These are phyloP conservation scores for Harpagifer antarcticus DNA, from an alignment of 2,797 vertebrate genomes.

Conservation along the genomic window DNA sequence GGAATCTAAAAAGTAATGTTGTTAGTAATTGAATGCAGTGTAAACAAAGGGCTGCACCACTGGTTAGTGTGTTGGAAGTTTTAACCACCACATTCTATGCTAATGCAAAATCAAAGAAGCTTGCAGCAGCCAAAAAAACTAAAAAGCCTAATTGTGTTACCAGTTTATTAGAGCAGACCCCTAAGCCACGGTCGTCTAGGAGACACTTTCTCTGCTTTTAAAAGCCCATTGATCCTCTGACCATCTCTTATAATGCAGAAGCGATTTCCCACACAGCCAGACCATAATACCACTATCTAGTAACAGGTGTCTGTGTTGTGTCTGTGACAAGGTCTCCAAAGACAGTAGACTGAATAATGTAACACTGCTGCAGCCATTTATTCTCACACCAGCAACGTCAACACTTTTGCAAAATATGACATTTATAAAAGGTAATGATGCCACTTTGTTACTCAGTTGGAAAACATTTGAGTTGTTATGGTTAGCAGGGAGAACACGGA, in stretches of 20 bases:
- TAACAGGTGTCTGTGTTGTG: slow-evolving; percentile 28
- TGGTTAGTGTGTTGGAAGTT: background rate
- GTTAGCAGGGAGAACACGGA: slow-evolving; percentile 21
- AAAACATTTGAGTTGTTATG: slow-evolving; percentile 18
- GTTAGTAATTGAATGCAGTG: slow-evolving; percentile 47
- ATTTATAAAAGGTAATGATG: slow-evolving; percentile 33
- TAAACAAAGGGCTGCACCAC: slow-evolving; percentile 32
- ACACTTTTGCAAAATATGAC: slow-evolving; percentile 23
- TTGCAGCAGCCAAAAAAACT: background rate
- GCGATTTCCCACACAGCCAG: slow-evolving; percentile 42
- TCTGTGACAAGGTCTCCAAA: slow-evolving; percentile 9
- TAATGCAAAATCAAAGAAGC: slow-evolving; percentile 6
- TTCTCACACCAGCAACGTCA: background rate
- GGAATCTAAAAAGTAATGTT: slow-evolving; percentile 54
- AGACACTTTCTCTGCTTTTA: slow-evolving; percentile 35
- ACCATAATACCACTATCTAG: slow-evolving; percentile 40
- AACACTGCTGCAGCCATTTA: slow-evolving; percentile 35
- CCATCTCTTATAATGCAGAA: slow-evolving; percentile 66
- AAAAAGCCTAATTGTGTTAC: slow-evolving; percentile 13
- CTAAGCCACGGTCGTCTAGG: slow-evolving; percentile 31
- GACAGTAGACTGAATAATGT: slow-evolving; percentile 21
- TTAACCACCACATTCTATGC: slow-evolving; percentile 22
- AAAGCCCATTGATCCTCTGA: slow-evolving; percentile 68
- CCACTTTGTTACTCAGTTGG: slow-evolving; percentile 20
- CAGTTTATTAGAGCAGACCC: slow-evolving; percentile 21